Conservation (phyloP, 2,113 vertebrate genomes). For the Plestiodon gilberti region DNA sequence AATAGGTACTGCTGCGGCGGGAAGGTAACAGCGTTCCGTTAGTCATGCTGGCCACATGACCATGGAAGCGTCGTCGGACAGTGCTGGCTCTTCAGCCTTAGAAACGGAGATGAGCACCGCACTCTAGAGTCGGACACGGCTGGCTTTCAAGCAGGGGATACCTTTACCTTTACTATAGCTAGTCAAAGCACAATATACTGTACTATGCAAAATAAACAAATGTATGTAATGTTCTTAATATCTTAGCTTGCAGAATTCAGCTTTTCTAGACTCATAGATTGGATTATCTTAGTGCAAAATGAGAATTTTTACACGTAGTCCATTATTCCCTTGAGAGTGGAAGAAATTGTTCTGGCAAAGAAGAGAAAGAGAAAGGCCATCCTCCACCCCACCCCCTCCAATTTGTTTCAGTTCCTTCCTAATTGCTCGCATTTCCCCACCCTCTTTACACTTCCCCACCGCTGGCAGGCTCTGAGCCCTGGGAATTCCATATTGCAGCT, state of each 20-base stretch:
- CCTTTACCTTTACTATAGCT: too few relatives aligned
- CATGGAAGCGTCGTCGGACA: too few relatives aligned
- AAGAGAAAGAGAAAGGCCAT: not conserved
- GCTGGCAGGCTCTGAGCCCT: not conserved
- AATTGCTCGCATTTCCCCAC: not conserved
- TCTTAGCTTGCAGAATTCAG: not conserved
- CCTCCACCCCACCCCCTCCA: not conserved
- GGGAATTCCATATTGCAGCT: slow-evolving; percentile 40
- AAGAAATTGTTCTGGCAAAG: not conserved
- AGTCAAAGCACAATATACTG: not conserved
- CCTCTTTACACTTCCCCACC: not conserved
- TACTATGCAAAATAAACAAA: not conserved
- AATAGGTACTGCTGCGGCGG: too few relatives aligned
- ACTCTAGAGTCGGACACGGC: too few relatives aligned
- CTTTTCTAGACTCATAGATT: not conserved
- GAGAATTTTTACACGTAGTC: not conserved
- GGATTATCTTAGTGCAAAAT: not conserved
- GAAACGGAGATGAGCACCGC: too few relatives aligned
- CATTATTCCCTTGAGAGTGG: not conserved
- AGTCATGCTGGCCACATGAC: too few relatives aligned
- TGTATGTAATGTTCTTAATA: not conserved
- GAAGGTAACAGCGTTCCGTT: too few relatives aligned
- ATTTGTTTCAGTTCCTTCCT: not conserved
- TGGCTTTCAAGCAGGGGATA: too few relatives aligned
- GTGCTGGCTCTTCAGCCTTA: too few relatives aligned